Evolutionary conservation across 1,140 invertebrate species (phyloP), one percentile per base, ranked within the genome.

Genomic region (Neotoxoptera formosana): DNA sequence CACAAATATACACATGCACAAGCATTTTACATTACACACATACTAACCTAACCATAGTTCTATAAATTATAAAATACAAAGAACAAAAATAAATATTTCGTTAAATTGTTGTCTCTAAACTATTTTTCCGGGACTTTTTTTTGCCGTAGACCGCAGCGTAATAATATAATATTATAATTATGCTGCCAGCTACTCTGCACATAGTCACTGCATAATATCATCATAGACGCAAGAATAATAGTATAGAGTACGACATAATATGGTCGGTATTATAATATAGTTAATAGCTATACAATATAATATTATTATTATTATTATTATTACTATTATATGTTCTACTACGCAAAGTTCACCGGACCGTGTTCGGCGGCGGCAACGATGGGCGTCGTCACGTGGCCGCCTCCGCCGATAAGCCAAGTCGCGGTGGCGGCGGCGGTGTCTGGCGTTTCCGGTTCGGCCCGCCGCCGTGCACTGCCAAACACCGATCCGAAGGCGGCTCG

Each of bases 351-450:
- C 23, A 6, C 36, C 36, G 36, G 36, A 30, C 36, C 41, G 34
- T 14, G 36, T 45, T 86, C 41, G 41, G 45, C 25, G 41, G 41
- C 25, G 41, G 41, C 25, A 47, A 4, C 41, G 41, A 86, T 86
- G 84, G 84, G 84, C 84, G 84, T 86, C 84, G 84, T 86, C 84
- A 86, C 84, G 30, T 45, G 84, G 84, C 45, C 84, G 84, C 84
- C 84, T 86, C 45, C 84, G 30, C 84, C 45, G 45, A 86, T 86
- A 86, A 47, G 84, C 25, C 84, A 86, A 47, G 14, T 30, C 45
- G 41, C 41, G 2, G 41, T 4, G 4, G 41, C 41, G 41, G 21
- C 83, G 9, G 2, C 41, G 83, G 60, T 67, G 60, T n/a, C 60
- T 67, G 60, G 60, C 17, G 60, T 47, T 86, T 86, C 84, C 84